Base-by-base conservation (phyloP, 30 jellyfish, hydroid and myxozoan genomes). In the Rhopilema esculentum region DNA sequence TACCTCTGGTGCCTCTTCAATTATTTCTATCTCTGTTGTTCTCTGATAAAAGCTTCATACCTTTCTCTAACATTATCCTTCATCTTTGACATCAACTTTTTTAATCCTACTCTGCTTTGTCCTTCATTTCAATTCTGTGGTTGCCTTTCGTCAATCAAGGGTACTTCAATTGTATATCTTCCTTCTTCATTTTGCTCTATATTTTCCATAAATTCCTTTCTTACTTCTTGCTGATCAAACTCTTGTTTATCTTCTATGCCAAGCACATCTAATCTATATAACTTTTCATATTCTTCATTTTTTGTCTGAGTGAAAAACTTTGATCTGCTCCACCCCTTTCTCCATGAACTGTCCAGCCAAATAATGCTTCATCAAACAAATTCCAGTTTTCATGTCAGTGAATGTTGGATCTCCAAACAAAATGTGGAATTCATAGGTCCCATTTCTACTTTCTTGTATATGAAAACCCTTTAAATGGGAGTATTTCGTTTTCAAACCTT, bases 331-430 rank as follows among this genome's bases (percentile, higher is more conserved):
- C 30, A 2, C 32, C 40, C 20, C 66, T 29, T 27, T 69, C 86
- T 4, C 88, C 93, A 72, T 84, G 93, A 9, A 84, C 87, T 40
- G 93, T 32, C 93, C 93, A 72, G 24, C 93, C 93, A 50, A 72
- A 57, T 20, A 84, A 20, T 23, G 93, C 72, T 71, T 84, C 88
- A 51, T 84, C 93, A 4, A 79, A 53, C 86, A 40, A 17, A 27
- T 49, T 68, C 93, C 93, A 4, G 83, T 72, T 72, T 88, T 70
- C 18, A 84, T 66, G 0, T 71, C 88, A 18, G 86, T 72, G 33
- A 84, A 84, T 29, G 63, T 19, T n/a, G 88, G 87, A 30, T 85
- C 94, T 1, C 94, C 94, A 20, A 85, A 27, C 79, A 85, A 63
- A 2, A 83, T 22, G 40, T 83, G 77, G 27, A 85, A 51, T 27